A percentile compares a stretch with the other conserved stretches of the same genome.
phyloP scores from a whole-genome alignment of 2,888 invertebrate genomes.

The Entomobrya proxima region DNA sequence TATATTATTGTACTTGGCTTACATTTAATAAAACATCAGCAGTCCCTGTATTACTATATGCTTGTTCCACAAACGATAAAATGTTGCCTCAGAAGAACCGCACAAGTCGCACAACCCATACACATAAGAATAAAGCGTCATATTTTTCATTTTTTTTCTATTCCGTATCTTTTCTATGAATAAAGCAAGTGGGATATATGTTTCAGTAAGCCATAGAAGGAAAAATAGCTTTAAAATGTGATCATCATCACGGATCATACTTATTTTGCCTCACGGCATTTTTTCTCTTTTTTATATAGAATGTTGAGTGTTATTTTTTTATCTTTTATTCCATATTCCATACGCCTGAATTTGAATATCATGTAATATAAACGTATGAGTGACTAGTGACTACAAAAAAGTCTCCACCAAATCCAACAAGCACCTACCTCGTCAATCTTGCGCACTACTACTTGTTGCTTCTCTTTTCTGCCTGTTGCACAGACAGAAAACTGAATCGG shows the following conservation, averaged over 20 bases:
- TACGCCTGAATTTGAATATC: constrained; percentile 11
- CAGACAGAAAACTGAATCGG: not conserved
- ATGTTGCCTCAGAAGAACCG: constrained; percentile 20
- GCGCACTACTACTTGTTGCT: constrained; percentile 26
- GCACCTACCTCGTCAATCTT: not conserved
- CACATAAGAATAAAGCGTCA: not conserved
- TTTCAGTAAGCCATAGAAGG: constrained; percentile 67
- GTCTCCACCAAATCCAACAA: constrained; percentile 24
- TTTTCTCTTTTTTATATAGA: constrained; percentile 37
- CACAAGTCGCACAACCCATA: not conserved
- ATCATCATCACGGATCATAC: constrained; percentile 48
- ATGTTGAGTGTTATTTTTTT: constrained; percentile 16
- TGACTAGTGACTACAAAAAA: not conserved
- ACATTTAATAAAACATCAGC: constrained; percentile 11
- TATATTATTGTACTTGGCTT: constrained; percentile 10
- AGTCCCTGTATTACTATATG: too few species aligned
- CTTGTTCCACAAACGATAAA: too few species aligned
- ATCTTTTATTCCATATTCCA: constrained; percentile 30
- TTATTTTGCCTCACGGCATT: constrained; percentile 59
- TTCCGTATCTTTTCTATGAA: constrained; percentile 7
- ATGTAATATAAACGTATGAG: not conserved
- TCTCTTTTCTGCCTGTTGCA: constrained; percentile 19
- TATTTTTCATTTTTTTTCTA: not conserved
- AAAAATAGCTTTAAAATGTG: constrained; percentile 61
- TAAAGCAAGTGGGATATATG: constrained; percentile 56